phyloP scores from a whole-genome alignment of 2,888 invertebrate genomes.

The Erannis defoliaria region DNA sequence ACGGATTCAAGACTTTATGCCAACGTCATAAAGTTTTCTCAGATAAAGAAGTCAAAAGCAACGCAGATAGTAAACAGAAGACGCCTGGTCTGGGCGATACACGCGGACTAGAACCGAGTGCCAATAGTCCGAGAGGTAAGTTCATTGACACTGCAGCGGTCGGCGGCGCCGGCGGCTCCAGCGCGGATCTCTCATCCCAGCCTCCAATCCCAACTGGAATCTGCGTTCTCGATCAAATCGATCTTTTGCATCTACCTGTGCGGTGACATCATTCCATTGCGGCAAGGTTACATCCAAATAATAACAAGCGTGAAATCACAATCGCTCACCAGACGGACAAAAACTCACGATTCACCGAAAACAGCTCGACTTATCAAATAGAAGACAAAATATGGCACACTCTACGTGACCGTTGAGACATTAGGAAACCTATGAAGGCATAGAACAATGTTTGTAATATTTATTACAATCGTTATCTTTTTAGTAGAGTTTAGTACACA shows the following conservation, averaged over 20 bases:
- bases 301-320: conserved; percentile 25
- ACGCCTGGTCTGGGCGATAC: conserved; percentile 45
- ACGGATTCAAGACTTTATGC: conserved; percentile 3
- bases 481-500: background rate
- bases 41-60: conserved; percentile 1
- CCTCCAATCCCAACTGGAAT: conserved; percentile 31
- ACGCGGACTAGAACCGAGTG: conserved; percentile 35
- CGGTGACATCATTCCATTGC: conserved; percentile 34
- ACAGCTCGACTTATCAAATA: conserved; percentile 11
- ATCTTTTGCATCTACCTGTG: conserved; percentile 29
- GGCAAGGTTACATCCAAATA: conserved; percentile 32
- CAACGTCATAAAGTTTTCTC: background rate
- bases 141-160: conserved; percentile 56
- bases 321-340: conserved; percentile 20
- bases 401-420: conserved; percentile 10
- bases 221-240: conserved; percentile 34
- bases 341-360: conserved; percentile 20
- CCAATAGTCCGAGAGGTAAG: conserved; percentile 46
- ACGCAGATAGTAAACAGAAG: conserved; percentile 25
- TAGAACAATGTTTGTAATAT: conserved; percentile 12
- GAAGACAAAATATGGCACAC: conserved; percentile 10
- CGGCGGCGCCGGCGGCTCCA: conserved; percentile 8
- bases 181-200: background rate
- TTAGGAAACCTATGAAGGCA: conserved; percentile 12
- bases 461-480: background rate